Base-by-base conservation (phyloP, 1,140 invertebrate genomes). In the Tetramorium parvispinum region DNA sequence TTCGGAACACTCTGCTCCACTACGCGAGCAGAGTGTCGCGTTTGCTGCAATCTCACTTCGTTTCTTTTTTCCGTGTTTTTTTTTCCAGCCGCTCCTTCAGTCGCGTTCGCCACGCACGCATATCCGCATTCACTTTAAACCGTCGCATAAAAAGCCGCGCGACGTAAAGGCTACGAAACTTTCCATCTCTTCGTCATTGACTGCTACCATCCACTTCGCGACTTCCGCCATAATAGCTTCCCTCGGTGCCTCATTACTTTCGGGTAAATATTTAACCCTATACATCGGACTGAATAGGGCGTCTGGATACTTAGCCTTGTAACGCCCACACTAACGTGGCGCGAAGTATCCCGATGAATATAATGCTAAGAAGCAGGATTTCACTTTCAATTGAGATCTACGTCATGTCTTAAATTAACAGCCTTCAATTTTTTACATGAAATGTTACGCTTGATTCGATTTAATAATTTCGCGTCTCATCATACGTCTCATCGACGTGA, bases 181-280 rank as follows among this genome's bases (percentile, higher is more conserved):
- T 57, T 87, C 27, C 87, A 85, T 76, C 89, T 86, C 92, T 92
- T 92, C 91, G 92, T 37, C 90, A 85, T 85, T 37, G 63, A 18
- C 66, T 51, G 51, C 63, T 40, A 57, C 51, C 59, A 59, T 76
- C 55, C 59, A 55, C 89, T 85, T 85, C 8, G 32, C 66, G 78
- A 78, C 85, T 88, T 90, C 77, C 81, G 70, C 79, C 76, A 87
- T 71, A 86, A 91, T 90, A 93, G 32, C 3, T 32, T 32, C 32
- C 92, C 87, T 91, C 83, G 85, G 66, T 76, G 46, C 87, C 92
- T 93, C 92, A 91, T 93, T 91, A 89, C 91, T 89, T 90, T 79
- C 86, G 73, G 81, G 88, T 92, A 91, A 93, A 93, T 93, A 93
- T 93, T 93, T 93, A 82, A 90, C 57, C 63, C 18, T 73, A 46